Base-by-base conservation (phyloP, 2,888 invertebrate genomes). In the Toxonevra muliebris region DNA sequence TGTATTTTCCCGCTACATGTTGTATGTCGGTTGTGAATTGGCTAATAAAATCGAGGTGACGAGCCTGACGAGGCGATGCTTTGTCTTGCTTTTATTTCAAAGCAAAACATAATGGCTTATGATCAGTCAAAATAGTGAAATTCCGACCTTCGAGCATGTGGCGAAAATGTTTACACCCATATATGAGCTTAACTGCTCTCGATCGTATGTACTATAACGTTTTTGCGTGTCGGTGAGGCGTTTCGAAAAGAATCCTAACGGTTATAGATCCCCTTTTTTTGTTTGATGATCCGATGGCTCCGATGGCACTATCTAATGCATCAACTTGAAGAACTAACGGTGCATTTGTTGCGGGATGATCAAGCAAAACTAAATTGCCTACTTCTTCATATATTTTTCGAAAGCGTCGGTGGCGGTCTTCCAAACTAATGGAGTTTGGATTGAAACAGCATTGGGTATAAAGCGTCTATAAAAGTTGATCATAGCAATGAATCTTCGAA, bases 51-150 rank as follows among this genome's bases (percentile, higher is more conserved):
- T 74, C 69, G 0, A 71, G n/a, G 11, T 75, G 71, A 0, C 71
- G 65, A 12, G 43, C 17, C 58, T 68, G 71, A 2, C 69, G 59
- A 1, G 70, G 71, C 1, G 68, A 70, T 19, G 58, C 65, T 67
- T 68, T 69, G 2, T 73, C 67, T 0, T 65, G 53, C 1, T 68
- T 69, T 4, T 71, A 68, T 0, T 1, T 1, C 12, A 73, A 73
- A 0, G 71, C 73, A 30, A 65, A 71, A 0, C 45, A 55, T 1
- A 73, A 45, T 4, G 73, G 70, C 19, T 70, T 71, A 53, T 74
- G 73, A 74, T 84, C 82, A 0, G 82, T 84, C 20, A 70, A 76
- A 0, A 84, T 75, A 0, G 55, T 69, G 68, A 43, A 60, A 5
- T 42, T 9, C 4, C 61, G 50, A 30, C 60, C 43, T 45, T 60